Percentiles rank a stretch among this genome's conserved stretches.
phyloP scores from a whole-genome alignment of 2,113 vertebrate species.

The Apaloderma vittatum region DNA sequence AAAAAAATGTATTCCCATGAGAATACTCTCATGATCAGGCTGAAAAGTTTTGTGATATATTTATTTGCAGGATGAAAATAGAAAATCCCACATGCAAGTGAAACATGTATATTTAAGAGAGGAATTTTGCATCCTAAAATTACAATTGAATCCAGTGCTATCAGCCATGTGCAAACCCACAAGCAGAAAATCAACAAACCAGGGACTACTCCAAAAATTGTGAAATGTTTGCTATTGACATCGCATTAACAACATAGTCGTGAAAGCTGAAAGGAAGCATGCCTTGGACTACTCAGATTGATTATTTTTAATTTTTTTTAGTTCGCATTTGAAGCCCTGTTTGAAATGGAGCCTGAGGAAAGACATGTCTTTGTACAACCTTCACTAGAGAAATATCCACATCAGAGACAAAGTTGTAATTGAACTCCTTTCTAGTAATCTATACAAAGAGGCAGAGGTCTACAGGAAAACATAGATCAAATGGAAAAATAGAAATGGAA shows the following conservation, averaged over 20 bases:
- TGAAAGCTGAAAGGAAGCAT: not conserved
- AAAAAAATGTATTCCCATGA: not conserved
- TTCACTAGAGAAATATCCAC: constrained; percentile 45
- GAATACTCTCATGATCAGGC: not conserved
- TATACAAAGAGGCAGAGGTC: constrained; percentile 12
- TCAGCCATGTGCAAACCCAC: not conserved
- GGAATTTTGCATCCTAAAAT: not conserved
- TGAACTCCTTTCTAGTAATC: constrained; percentile 42
- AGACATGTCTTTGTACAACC: constrained; percentile 24
- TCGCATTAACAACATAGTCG: not conserved
- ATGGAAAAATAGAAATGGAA: constrained; percentile 42
- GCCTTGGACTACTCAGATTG: not conserved
- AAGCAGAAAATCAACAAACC: not conserved
- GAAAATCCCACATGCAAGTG: not conserved
- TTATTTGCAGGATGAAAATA: not conserved
- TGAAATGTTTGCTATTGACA: not conserved
- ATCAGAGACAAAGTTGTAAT: constrained; percentile 56
- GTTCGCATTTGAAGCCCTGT: not conserved
- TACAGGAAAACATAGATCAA: constrained; percentile 50
- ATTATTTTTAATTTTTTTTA: not conserved
- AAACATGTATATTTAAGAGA: not conserved
- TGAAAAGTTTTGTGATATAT: not conserved
- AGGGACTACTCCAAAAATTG: not conserved
- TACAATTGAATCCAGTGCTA: not conserved
- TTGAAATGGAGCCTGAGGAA: constrained; percentile 28